Evolutionary conservation across 64 coral and sea anemone genomes (phyloP), one percentile per base, ranked within the genome.

Genomic region (Porites australiensis): DNA sequence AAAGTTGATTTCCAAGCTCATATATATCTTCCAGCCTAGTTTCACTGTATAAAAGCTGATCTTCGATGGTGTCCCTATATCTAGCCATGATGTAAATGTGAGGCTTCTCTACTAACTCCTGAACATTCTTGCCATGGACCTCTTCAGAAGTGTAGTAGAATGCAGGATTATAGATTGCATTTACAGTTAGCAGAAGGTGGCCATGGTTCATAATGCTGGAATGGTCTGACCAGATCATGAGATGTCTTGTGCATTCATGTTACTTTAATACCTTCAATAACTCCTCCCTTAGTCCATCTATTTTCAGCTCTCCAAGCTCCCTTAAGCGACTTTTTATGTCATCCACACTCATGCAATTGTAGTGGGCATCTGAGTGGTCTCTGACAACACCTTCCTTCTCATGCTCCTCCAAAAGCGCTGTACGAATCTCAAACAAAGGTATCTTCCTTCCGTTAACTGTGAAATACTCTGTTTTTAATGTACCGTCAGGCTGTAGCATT

Each of bases 151-250:
- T 82, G 15, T 70, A 82, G 22, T 82, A 91, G 6, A 91, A 82
- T 27, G 79, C 89, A 61, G 89, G 64, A 22, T 82, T 78, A 21
- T 79, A 79, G 7, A 79, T 63, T 5, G 18, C 50, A 78, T 90
- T 90, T n/a, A 79, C 88, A 11, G 88, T 90, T 8, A 90, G 76
- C 3, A 90, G 88, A 2, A 82, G 65, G 18, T 91, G 89, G 3
- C 77, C 89, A 70, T 90, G 88, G 13, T 90, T 90, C 49, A 90
- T 44, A 8, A 90, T 57, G 12, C 88, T 79, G 3, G 89, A 91
- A 46, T 82, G 89, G 66, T 91, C 77, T 48, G 89, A 91, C 89
- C 88, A 90, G n/a, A 72, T n/a, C 6, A 82, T 82, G 2, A 91
- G 69, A n/a, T 82, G 78, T 62, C 89, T 12, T 59, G 77, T 66